Conservation (phyloP, 2,113 vertebrate species). For the Oxyruncus cristatus region DNA sequence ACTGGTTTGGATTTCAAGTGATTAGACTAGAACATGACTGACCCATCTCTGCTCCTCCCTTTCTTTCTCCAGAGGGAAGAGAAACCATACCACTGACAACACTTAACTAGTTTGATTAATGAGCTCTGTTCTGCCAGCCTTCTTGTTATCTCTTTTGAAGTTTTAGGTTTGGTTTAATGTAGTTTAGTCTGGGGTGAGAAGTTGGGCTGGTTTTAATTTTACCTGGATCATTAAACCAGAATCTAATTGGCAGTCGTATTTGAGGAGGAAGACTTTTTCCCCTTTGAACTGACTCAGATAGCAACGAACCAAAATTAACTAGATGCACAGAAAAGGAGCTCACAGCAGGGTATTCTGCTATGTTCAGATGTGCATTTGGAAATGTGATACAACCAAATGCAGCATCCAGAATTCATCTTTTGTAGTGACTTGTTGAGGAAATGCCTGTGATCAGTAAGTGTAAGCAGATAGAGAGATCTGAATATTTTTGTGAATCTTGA, state of each 20-base stretch:
- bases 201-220: conserved; percentile 22
- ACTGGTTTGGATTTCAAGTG: neutral
- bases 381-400: neutral
- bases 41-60: neutral
- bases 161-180: conserved; percentile 3
- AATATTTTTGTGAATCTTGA: neutral
- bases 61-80: neutral
- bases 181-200: neutral
- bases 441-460: conserved; percentile 7
- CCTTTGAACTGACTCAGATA: conserved; percentile 26
- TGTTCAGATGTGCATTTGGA: conserved; percentile 41
- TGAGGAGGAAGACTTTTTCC: neutral
- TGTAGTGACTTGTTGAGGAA: neutral
- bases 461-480: neutral
- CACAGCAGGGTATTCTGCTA: neutral
- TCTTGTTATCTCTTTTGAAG: neutral
- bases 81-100: neutral
- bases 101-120: conserved; percentile 24
- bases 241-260: conserved; percentile 14
- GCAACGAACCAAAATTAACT: conserved; percentile 5
- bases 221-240: neutral
- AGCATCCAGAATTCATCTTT: conserved; percentile 10
- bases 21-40: neutral
- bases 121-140: neutral
- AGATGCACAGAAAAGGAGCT: conserved; percentile 8